These are phyloP conservation scores for Myotis lucifugus DNA, from an alignment of 2,113 vertebrate species.

Conservation along the genomic window DNA sequence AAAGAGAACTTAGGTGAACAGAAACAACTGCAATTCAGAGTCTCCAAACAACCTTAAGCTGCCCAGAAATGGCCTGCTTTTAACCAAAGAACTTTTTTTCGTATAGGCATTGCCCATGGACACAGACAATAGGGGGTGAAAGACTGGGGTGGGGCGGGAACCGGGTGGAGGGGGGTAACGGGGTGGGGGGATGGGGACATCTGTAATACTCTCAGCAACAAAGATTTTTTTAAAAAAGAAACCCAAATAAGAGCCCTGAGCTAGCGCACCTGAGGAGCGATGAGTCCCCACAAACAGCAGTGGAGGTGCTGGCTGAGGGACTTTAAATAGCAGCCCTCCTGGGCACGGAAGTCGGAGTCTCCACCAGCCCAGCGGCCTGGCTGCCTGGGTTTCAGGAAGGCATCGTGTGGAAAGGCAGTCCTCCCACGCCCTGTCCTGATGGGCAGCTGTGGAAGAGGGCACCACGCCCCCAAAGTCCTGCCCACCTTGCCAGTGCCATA, in stretches of 20 bases:
- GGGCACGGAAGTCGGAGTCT: neutral
- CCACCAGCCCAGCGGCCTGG: neutral
- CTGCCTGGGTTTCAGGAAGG: rapidly evolving
- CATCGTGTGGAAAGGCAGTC: neutral
- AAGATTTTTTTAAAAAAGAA: neutral
- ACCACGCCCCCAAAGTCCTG: neutral
- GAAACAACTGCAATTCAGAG: neutral
- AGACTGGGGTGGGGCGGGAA: no score
- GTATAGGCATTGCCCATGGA: no score
- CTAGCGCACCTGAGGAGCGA: neutral
- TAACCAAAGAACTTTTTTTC: no score
- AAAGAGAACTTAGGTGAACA: neutral
- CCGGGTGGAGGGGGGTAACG: no score
- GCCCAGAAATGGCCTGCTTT: neutral
- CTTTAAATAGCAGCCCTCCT: neutral
- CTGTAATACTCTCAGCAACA: no score
- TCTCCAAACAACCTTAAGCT: neutral
- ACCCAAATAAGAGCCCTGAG: neutral
- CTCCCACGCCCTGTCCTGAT: neutral
- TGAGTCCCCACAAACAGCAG: neutral
- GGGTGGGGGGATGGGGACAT: no score
- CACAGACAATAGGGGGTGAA: no score
- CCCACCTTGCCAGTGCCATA: rapidly evolving
- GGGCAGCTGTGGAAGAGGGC: neutral
- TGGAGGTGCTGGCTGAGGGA: neutral